A percentile compares a stretch with the other conserved stretches of the same genome.
These are phyloP conservation scores for Phalacrocorax carbo DNA, from an alignment of 2,113 vertebrate species.

Conservation along the genomic window DNA sequence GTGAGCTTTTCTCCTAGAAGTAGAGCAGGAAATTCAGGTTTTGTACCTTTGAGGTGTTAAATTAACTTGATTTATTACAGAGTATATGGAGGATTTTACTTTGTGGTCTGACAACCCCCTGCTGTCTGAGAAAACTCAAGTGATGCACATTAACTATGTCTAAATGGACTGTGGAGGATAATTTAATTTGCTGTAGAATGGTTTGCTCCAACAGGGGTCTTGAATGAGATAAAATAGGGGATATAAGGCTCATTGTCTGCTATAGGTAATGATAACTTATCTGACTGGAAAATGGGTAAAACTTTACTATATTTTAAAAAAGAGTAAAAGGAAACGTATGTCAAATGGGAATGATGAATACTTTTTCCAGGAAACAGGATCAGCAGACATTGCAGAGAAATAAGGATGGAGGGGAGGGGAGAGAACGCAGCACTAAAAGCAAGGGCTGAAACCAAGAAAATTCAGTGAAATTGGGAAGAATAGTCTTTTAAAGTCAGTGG, in stretches of 20 bases:
- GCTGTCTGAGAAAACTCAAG: slow-evolving; percentile 3
- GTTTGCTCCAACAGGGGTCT: background rate
- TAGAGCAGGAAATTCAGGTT: background rate
- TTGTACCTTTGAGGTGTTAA: slow-evolving; percentile 6
- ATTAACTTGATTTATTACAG: slow-evolving; percentile 11
- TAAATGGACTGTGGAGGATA: background rate
- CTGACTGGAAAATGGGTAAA: background rate
- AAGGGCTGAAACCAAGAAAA: background rate
- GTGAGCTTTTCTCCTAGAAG: background rate
- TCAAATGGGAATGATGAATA: background rate
- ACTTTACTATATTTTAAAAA: background rate
- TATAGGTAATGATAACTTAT: background rate
- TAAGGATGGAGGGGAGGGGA: background rate
- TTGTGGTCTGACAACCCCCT: background rate
- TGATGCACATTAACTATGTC: background rate
- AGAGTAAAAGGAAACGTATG: background rate
- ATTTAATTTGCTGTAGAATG: slow-evolving; percentile 13
- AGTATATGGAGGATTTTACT: background rate
- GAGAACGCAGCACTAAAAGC: background rate
- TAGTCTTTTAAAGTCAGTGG: background rate
- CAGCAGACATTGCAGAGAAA: background rate
- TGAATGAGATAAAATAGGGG: background rate
- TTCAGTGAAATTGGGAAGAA: background rate
- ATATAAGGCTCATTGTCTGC: background rate
- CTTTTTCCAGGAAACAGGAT: background rate